Percentiles rank a stretch among this genome's conserved stretches.
phyloP scores from a whole-genome alignment of 2,888 invertebrate species.

The Stegophylla sp. region DNA sequence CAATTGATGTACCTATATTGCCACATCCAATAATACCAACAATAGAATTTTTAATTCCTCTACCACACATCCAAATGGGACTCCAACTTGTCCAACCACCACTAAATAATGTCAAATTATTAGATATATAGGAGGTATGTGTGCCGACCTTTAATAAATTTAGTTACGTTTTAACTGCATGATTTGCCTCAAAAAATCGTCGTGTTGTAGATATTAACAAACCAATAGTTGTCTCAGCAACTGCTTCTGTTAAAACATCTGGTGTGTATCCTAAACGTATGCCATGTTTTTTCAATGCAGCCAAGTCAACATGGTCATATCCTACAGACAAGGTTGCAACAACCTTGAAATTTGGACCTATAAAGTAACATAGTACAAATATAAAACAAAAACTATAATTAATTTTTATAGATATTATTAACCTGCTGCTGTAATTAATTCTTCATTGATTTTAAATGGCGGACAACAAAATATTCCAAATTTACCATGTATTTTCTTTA shows the following conservation, averaged over 20 bases:
- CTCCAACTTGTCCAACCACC: slow-evolving; percentile 89
- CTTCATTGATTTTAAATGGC: slow-evolving; percentile 45
- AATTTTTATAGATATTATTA: not conserved
- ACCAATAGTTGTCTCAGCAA: slow-evolving; percentile 77
- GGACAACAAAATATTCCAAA: slow-evolving; percentile 51
- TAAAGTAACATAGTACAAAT: not conserved
- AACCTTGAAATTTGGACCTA: slow-evolving; percentile 65
- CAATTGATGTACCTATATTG: slow-evolving; percentile 61
- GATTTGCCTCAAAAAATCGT: slow-evolving; percentile 77
- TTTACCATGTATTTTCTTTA: slow-evolving; percentile 46
- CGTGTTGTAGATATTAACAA: slow-evolving; percentile 82
- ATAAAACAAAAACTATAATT: too few relatives aligned
- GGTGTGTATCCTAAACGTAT: slow-evolving; percentile 69
- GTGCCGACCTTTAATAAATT: not conserved
- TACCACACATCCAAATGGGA: slow-evolving; percentile 60
- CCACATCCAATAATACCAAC: slow-evolving; percentile 62
- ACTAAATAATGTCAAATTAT: slow-evolving; percentile 63
- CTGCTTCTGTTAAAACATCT: slow-evolving; percentile 67
- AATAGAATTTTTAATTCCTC: slow-evolving; percentile 60
- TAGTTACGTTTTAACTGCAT: slow-evolving; percentile 51
- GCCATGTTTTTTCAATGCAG: slow-evolving; percentile 65
- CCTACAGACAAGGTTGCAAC: slow-evolving; percentile 70
- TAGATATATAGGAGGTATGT: not conserved
- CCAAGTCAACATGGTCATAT: slow-evolving; percentile 68
- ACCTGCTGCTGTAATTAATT: slow-evolving; percentile 58